Conservation (phyloP, 2,888 invertebrate genomes). For the Drosophila diplacantha region DNA sequence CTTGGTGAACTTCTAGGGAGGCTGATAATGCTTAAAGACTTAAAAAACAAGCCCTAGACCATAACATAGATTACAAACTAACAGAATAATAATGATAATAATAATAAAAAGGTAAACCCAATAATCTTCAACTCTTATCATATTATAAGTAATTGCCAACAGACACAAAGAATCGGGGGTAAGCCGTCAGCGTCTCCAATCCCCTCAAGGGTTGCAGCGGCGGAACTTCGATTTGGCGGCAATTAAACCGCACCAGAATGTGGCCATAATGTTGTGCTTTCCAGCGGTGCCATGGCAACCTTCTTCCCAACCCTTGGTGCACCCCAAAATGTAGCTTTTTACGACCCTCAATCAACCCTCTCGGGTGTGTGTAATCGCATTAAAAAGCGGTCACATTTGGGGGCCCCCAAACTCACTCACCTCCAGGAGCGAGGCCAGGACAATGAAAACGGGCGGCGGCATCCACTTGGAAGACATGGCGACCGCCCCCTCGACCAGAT, state of each 20-base stretch:
- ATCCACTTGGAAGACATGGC: conserved; percentile 87
- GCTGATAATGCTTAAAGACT: neutral
- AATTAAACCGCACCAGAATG: conserved; percentile 47
- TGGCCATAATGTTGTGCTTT: conserved; percentile 52
- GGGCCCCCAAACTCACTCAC: conserved; percentile 80
- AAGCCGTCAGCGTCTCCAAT: neutral
- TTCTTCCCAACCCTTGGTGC: conserved; percentile 5
- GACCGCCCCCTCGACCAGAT: conserved; percentile 79
- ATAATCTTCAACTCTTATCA: neutral
- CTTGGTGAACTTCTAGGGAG: neutral
- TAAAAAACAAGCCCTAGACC: too few relatives aligned
- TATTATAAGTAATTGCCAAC: conserved; percentile 19
- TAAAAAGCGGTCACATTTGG: conserved; percentile 43
- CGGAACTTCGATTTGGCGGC: conserved; percentile 11
- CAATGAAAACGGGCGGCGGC: conserved; percentile 95
- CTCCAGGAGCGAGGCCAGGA: conserved; percentile 94
- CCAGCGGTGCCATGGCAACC: conserved; percentile 58
- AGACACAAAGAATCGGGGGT: conserved; percentile 10
- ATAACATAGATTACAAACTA: neutral
- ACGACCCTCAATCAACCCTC: conserved; percentile 58
- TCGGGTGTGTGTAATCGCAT: conserved; percentile 48
- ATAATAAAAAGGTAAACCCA: neutral
- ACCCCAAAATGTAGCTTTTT: conserved; percentile 29
- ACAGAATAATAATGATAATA: neutral
- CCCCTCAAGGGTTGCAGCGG: conserved; percentile 25